Evolutionary conservation across 2,797 vertebrate genomes (phyloP).

Genomic region (Epinephelus malabaricus): DNA sequence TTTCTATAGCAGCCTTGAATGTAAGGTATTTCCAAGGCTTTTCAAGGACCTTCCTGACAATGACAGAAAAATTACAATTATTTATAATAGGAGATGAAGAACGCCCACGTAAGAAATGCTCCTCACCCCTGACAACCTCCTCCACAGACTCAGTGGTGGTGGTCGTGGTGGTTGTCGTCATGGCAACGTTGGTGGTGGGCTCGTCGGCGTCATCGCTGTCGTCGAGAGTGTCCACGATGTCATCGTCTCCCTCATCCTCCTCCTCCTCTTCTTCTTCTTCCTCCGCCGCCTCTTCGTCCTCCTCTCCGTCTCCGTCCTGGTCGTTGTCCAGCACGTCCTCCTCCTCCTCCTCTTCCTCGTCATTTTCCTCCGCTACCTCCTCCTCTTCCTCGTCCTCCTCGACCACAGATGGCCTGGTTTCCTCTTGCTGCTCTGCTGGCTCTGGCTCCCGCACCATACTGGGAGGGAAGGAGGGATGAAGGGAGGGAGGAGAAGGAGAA

Average conservation of each 20-base stretch:
- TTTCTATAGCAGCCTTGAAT: background rate
- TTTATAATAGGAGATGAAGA: background rate
- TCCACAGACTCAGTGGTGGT: constrained; percentile 97
- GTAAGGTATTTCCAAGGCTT: background rate
- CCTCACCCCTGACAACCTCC: constrained; percentile 95
- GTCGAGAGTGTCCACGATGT: constrained; percentile 82
- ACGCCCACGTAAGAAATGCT: background rate
- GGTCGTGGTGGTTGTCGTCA: constrained; percentile 93
- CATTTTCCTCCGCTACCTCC: constrained; percentile 77
- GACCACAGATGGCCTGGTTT: constrained; percentile 85
- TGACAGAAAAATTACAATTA: too few species aligned
- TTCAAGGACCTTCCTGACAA: constrained; percentile 1
- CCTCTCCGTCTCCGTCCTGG: constrained; percentile 87
- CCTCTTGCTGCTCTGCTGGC: constrained; percentile 86
- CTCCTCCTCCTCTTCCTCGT: constrained; percentile 81
- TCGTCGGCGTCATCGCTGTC: constrained; percentile 88
- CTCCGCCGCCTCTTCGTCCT: constrained; percentile 85
- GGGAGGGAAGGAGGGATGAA: constrained; percentile 35
- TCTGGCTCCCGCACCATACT: constrained; percentile 92
- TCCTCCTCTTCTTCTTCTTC: constrained; percentile 88
- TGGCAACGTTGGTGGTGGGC: constrained; percentile 91
- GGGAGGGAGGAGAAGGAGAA: background rate
- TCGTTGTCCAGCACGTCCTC: constrained; percentile 82
- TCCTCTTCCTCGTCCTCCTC: constrained; percentile 86
- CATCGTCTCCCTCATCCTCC: constrained; percentile 80